Percentiles rank a stretch among this genome's conserved stretches.
These are phyloP conservation scores for Trissoscelio sp. DNA, from an alignment of 2,888 invertebrate genomes.

Conservation along the genomic window DNA sequence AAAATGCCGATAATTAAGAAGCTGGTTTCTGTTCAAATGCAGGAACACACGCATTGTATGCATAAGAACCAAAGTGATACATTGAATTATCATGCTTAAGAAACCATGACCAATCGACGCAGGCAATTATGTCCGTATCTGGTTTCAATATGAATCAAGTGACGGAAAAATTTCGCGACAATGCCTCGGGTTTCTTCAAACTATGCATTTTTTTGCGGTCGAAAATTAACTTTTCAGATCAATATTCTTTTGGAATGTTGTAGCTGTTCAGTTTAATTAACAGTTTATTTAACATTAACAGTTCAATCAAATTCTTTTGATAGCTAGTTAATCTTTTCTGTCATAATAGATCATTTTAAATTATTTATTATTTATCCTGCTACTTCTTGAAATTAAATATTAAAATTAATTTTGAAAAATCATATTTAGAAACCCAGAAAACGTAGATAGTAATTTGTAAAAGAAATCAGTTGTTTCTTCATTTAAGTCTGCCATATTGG, in stretches of 20 bases:
- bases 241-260: neutral
- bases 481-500: too few relatives aligned
- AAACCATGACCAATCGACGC: conserved; percentile 54
- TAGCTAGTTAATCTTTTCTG: too few relatives aligned
- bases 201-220: conserved; percentile 4
- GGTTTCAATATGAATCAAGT: conserved; percentile 29
- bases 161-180: conserved; percentile 30
- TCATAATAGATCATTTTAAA: too few relatives aligned
- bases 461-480: too few relatives aligned
- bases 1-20: conserved; percentile 61
- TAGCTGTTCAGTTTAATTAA: too few relatives aligned
- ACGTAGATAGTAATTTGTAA: too few relatives aligned
- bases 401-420: too few relatives aligned
- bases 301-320: too few relatives aligned
- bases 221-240: neutral
- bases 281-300: too few relatives aligned
- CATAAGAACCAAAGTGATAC: conserved; percentile 41
- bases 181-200: conserved; percentile 26
- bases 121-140: conserved; percentile 41
- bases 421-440: too few relatives aligned
- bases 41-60: conserved; percentile 44
- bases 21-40: conserved; percentile 51
- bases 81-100: conserved; percentile 51
- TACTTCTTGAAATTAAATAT: too few relatives aligned
- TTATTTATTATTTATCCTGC: too few relatives aligned